Percentiles rank a stretch among this genome's conserved stretches.
Evolutionary conservation across 2,113 vertebrate species (phyloP).

Genomic region (Morone chrysops): DNA sequence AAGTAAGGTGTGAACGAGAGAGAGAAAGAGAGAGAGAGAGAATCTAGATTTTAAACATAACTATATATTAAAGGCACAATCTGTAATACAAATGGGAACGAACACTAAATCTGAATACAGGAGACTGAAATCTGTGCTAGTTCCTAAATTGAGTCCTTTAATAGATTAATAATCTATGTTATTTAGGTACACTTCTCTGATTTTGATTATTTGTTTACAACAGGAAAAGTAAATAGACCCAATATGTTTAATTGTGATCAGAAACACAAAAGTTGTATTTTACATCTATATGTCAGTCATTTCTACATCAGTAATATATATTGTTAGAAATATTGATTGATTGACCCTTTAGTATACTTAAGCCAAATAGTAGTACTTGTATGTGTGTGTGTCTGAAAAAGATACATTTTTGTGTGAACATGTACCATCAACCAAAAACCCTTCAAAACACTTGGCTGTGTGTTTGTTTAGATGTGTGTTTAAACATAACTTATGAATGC

Average conservation of each 20-base stretch:
- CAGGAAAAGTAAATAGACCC: background rate
- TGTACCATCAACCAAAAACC: background rate
- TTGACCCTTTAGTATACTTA: background rate
- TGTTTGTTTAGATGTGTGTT: conserved; percentile 7
- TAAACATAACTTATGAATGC: background rate
- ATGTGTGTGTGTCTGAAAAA: background rate
- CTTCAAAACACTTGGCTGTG: background rate
- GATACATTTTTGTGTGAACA: background rate
- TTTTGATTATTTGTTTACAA: background rate
- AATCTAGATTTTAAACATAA: background rate
- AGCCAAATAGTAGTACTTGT: background rate
- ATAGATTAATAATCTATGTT: background rate
- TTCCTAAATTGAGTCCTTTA: background rate
- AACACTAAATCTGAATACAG: background rate
- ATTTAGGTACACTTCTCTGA: background rate
- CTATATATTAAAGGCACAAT: background rate
- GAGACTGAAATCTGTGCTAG: too few species aligned
- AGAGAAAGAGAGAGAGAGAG: background rate
- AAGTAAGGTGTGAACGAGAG: background rate
- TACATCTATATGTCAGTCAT: background rate
- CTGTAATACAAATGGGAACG: background rate
- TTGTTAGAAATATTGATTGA: background rate
- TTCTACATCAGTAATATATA: background rate
- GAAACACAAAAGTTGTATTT: background rate
- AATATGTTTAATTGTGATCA: background rate